Base-by-base conservation (phyloP, 1,140 invertebrate genomes). In the Diorhabda carinulata region DNA sequence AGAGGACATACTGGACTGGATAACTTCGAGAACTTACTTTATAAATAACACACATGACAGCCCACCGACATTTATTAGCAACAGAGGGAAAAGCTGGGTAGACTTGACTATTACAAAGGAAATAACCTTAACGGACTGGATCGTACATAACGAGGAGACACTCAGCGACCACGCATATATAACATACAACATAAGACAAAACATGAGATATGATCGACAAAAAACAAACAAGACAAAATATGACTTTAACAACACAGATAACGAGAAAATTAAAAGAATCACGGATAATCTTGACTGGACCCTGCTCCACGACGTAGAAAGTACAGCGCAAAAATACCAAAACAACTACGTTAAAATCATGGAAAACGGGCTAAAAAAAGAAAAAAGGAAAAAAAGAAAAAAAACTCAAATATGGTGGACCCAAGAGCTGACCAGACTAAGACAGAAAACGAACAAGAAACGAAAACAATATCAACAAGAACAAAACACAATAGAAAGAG, bases 141-240 rank as follows among this genome's bases (percentile, higher is more conserved):
- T 5, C 5, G 57, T 59, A 4, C 3, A 42, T 9, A 57, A 67
- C 3, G 65, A 67, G 59, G 65, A 67, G 40, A 8, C 65, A n/a
- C 3, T 67, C 4, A 66, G 64, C 57, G 64, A 66, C 41, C 64
- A 66, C n/a, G n/a, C n/a, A n/a, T n/a, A n/a, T n/a, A n/a, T n/a
- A n/a, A n/a, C n/a, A n/a, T n/a, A n/a, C n/a, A n/a, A n/a, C n/a
- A n/a, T n/a, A n/a, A n/a, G n/a, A n/a, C n/a, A n/a, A n/a, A n/a
- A n/a, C n/a, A n/a, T n/a, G n/a, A n/a, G n/a, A n/a, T n/a, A n/a
- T n/a, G n/a, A n/a, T n/a, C n/a, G n/a, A n/a, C n/a, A n/a, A n/a
- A n/a, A n/a, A n/a, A n/a, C n/a, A n/a, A n/a, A n/a, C n/a, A n/a
- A n/a, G n/a, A n/a, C n/a, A n/a, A n/a, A n/a, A n/a, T n/a, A n/a